Conservation (phyloP, 2,797 vertebrate species). For the Coendou prehensilis region DNA sequence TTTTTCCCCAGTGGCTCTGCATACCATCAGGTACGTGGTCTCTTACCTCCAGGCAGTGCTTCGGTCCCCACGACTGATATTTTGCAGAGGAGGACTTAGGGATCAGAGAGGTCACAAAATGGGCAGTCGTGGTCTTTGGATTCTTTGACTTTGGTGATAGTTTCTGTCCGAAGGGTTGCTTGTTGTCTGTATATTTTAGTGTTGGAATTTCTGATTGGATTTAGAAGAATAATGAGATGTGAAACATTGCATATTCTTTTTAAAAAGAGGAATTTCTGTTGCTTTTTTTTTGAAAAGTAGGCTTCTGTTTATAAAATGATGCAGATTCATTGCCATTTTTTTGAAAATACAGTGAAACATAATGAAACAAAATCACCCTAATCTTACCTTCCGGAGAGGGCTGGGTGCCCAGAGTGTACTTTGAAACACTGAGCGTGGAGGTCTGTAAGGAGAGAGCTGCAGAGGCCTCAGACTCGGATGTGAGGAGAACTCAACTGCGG, state of each 20-base stretch:
- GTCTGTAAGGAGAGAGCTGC: neutral
- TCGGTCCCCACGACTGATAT: neutral
- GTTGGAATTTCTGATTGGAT: constrained; percentile 14
- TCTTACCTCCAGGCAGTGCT: neutral
- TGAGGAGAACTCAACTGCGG: rapidly evolving
- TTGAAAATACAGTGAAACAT: constrained; percentile 36
- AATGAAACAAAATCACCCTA: constrained; percentile 30
- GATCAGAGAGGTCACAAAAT: constrained; percentile 28
- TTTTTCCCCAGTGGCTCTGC: neutral
- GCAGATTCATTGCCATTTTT: neutral
- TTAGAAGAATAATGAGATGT: neutral
- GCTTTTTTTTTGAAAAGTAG: neutral
- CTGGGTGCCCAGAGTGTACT: neutral
- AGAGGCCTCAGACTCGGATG: neutral
- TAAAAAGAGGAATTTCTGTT: constrained; percentile 11
- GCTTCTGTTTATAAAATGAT: constrained; percentile 21
- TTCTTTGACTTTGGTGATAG: neutral
- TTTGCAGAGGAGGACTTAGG: neutral
- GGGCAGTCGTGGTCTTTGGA: neutral
- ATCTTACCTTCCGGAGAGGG: neutral
- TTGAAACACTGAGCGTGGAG: neutral
- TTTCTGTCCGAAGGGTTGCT: neutral
- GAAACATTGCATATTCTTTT: neutral
- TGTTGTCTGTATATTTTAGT: neutral
- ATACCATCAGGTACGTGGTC: neutral